A percentile compares a stretch with the other conserved stretches of the same genome.
Conservation (phyloP, 1,140 invertebrate species). For the Bombus superbus region DNA sequence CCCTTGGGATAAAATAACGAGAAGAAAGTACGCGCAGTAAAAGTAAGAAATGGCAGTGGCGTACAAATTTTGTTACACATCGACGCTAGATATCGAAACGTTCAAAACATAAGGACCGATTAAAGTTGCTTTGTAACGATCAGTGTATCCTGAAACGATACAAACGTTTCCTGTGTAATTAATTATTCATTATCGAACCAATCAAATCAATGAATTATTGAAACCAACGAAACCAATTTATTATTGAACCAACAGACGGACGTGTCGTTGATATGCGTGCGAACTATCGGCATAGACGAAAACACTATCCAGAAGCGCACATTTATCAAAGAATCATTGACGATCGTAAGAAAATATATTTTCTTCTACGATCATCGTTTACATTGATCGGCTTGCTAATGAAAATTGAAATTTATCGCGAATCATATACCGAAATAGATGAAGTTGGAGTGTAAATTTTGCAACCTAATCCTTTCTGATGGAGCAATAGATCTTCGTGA, state of each 20-base stretch:
- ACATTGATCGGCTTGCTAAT: neutral
- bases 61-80: too few relatives aligned
- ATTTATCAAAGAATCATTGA: neutral
- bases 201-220: too few relatives aligned
- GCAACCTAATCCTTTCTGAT: neutral
- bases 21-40: too few relatives aligned
- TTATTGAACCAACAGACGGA: constrained; percentile 47
- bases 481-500: too few relatives aligned
- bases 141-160: too few relatives aligned
- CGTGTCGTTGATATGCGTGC: constrained; percentile 36
- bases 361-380: neutral
- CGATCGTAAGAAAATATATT: neutral
- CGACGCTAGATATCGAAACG: too few relatives aligned
- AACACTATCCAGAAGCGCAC: neutral
- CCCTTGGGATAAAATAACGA: too few relatives aligned
- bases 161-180: too few relatives aligned
- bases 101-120: too few relatives aligned
- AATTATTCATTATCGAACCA: too few relatives aligned
- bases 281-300: neutral
- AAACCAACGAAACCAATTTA: constrained; percentile 25
- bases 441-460: neutral
- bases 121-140: too few relatives aligned
- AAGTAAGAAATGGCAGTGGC: too few relatives aligned
- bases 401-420: neutral
- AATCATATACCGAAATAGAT: neutral